Percentiles rank a stretch among this genome's conserved stretches.
Conservation (phyloP, 2,797 vertebrate species). For the Hapalemur alaotrensis region DNA sequence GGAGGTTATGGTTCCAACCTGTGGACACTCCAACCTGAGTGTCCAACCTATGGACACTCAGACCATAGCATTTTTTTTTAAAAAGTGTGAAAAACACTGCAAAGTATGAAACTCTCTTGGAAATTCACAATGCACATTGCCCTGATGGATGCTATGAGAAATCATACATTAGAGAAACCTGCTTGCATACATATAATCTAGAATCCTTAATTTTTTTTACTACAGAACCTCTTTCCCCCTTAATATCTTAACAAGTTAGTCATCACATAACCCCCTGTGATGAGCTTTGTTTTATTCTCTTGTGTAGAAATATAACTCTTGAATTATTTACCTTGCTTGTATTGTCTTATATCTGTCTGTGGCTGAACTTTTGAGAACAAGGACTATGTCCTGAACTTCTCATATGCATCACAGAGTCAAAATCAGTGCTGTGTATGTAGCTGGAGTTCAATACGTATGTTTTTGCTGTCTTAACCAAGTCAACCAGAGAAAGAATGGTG, state of each 20-base stretch:
- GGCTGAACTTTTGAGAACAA: not conserved
- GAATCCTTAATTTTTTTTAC: not conserved
- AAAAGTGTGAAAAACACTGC: not conserved
- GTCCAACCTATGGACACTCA: too few relatives aligned
- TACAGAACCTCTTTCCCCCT: not conserved
- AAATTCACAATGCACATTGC: not conserved
- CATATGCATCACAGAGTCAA: not conserved
- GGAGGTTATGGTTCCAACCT: not conserved
- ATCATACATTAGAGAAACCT: not conserved
- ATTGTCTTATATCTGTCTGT: not conserved
- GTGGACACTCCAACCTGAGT: too few relatives aligned
- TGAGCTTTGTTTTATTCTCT: not conserved
- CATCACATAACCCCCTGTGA: not conserved
- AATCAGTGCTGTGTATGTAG: not conserved
- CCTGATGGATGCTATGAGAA: not conserved
- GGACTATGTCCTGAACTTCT: not conserved
- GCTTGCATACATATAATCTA: not conserved
- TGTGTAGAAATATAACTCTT: conserved; percentile 20
- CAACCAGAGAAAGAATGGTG: not conserved
- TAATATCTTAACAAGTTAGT: not conserved
- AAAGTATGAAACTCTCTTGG: not conserved
- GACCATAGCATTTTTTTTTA: not conserved
- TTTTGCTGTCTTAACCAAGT: not conserved
- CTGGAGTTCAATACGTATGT: not conserved
- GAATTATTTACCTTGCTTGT: conserved; percentile 21